Evolutionary conservation across 2,113 vertebrate genomes (phyloP).

Genomic region (Ondatra zibethicus): DNA sequence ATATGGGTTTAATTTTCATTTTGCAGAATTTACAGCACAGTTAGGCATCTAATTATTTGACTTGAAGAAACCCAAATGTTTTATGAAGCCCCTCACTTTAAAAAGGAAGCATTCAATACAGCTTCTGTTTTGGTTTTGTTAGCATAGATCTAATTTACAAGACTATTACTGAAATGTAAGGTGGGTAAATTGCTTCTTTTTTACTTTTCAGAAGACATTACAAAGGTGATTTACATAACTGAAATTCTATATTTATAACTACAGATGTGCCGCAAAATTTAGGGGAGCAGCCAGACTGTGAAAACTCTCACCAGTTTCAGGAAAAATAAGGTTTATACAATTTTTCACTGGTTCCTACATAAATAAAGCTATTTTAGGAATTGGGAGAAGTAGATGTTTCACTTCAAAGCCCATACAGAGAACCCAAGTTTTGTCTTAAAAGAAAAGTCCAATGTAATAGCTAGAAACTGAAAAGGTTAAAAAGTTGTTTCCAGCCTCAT

Average conservation of each 20-base stretch:
- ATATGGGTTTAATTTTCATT: neutral
- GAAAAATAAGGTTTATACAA: slow-evolving; percentile 18
- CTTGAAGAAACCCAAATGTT: neutral
- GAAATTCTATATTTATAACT: slow-evolving; percentile 61
- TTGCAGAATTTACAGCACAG: neutral
- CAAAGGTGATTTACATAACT: slow-evolving; percentile 69
- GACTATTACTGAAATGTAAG: neutral
- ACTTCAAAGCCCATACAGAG: slow-evolving; percentile 33
- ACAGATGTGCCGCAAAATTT: slow-evolving; percentile 55
- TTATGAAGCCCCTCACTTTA: neutral
- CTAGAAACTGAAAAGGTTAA: neutral
- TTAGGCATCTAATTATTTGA: neutral
- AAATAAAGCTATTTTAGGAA: slow-evolving; percentile 44
- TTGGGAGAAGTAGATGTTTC: neutral
- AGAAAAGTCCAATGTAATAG: neutral
- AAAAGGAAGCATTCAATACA: neutral
- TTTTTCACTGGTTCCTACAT: neutral
- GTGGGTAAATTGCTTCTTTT: slow-evolving; percentile 34
- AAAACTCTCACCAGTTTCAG: slow-evolving; percentile 46
- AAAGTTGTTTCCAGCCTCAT: neutral
- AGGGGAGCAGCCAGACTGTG: slow-evolving; percentile 37
- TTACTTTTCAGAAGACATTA: slow-evolving; percentile 40
- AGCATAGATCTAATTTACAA: slow-evolving; percentile 1
- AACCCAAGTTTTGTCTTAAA: neutral
- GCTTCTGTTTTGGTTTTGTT: slow-evolving; percentile 37